Base-by-base conservation (phyloP, 1,140 invertebrate species). In the Drosophila busckii region DNA sequence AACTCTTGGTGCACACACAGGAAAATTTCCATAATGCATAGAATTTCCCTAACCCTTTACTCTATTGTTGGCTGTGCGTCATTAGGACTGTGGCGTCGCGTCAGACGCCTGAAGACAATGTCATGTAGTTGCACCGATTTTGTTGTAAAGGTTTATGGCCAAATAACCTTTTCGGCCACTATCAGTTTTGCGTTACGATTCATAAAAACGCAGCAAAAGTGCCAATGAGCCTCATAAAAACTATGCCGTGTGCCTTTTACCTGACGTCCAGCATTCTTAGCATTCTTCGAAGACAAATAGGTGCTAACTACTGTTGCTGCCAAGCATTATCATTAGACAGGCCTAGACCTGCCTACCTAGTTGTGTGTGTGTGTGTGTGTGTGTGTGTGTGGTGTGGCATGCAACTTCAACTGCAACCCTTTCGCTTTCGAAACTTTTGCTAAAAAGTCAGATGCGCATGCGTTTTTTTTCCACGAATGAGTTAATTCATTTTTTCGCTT, bases 211-310 rank as follows among this genome's bases (percentile, higher is more conserved):
- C 38, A 75, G 22, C 32, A 68, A 78, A 71, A 82, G 63, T 80
- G 68, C 45, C 56, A 80, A 55, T 31, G 44, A 48, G n/a, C 37
- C 1, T 19, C 50, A 62, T 60, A 82, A 73, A 78, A 69, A 61
- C 56, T 26, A 19, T 10, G 8, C 1, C 23, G 41, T 10, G 13
- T 37, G 34, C 26, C 17, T 29, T 15, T 7, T 49, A 32, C 46
- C 46, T 62, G 16, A 15, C 20, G 16, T 31, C 46, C 44, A 34
- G 41, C 62, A 31, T 32, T 54, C 46, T 52, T 32, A 48, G 45
- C 58, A 80, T 80, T 82, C 76, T 82, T 82, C 78, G 70, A 83
- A 83, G 50, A 84, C 68, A 84, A 84, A 78, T 78, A 78, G 78
- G 71, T 84, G 78, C 68, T 84, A 84, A 84, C 49, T 78, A 65